Evolutionary conservation across 2,113 vertebrate genomes (phyloP), one percentile per base, ranked within the genome.

Genomic region (Motacilla alba): DNA sequence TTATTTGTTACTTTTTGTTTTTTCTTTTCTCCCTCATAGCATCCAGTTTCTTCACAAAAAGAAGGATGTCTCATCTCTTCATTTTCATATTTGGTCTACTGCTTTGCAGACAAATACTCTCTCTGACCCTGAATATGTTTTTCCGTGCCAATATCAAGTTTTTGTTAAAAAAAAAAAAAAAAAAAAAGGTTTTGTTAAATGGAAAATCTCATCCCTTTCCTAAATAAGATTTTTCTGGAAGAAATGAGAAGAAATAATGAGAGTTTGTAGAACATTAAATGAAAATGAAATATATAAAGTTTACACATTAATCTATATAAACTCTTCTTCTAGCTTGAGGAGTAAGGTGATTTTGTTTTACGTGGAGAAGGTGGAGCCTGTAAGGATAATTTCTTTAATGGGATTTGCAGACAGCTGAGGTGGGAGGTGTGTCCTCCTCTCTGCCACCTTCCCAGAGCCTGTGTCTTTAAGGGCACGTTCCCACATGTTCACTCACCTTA

Each of bases 401-500:
- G 77, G 83, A 97, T 93, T 96, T 86, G 86, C 84, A 82, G 87
- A 43, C 64, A 68, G 79, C 26, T 55, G 79, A 46, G 13, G 55
- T 68, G 50, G 79, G 95, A 87, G 96, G 96, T 78, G 96, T 93
- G 87, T 87, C 92, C 83, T 80, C 58, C 72, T 75, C 44, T 43
- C 7, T 19, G 24, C 82, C 41, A 47, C 87, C 84, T 95, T 85
- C 70, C 74, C 69, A 35, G 83, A 37, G 81, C 8, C 69, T 47
- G 20, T 94, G 83, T 55, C 94, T 95, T 87, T 92, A 70, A 82
- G 93, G 85, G 73, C 95, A 78, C 3, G 73, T 80, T 91, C 43
- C 74, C 79, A 91, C 80, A 89, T 24, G 82, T 83, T 93, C 87
- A 16, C 52, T 79, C 73, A 46, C 70, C 35, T 66, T 22, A 44